Percentiles rank a stretch among this genome's conserved stretches.
Evolutionary conservation across 2,888 invertebrate genomes (phyloP).

Genomic region (Ochropleura plecta): DNA sequence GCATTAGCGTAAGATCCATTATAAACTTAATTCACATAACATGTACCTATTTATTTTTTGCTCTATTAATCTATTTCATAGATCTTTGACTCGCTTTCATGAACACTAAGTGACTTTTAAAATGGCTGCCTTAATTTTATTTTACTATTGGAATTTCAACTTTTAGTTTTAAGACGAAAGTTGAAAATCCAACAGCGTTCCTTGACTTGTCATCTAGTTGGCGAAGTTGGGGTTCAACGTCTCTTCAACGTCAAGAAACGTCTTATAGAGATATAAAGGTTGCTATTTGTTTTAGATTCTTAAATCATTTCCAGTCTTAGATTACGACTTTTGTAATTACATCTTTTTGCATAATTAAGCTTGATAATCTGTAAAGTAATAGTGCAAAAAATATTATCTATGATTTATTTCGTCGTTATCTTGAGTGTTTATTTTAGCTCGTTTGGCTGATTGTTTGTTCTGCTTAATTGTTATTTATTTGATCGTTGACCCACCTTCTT

Average conservation of each 20-base stretch:
- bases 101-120: neutral
- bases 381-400: conserved; percentile 50
- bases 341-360: conserved; percentile 40
- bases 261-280: conserved; percentile 12
- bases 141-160: neutral
- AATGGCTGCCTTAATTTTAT: neutral
- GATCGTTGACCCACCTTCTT: conserved; percentile 26
- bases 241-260: too few species aligned
- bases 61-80: conserved; percentile 13
- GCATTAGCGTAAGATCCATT: conserved; percentile 26
- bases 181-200: neutral
- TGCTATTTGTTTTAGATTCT: conserved; percentile 44
- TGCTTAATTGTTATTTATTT: conserved; percentile 60
- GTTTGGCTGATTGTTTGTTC: conserved; percentile 52
- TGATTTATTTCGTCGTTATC: conserved; percentile 42
- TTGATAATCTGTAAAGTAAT: conserved; percentile 33
- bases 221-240: too few species aligned
- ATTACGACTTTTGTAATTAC: conserved; percentile 47
- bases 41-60: conserved; percentile 47
- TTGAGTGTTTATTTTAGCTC: conserved; percentile 30
- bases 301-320: conserved; percentile 38
- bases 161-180: neutral
- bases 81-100: neutral
- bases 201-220: neutral
- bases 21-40: conserved; percentile 46